Conservation (phyloP, 1,140 invertebrate species). For the Zaprionus ornatus region DNA sequence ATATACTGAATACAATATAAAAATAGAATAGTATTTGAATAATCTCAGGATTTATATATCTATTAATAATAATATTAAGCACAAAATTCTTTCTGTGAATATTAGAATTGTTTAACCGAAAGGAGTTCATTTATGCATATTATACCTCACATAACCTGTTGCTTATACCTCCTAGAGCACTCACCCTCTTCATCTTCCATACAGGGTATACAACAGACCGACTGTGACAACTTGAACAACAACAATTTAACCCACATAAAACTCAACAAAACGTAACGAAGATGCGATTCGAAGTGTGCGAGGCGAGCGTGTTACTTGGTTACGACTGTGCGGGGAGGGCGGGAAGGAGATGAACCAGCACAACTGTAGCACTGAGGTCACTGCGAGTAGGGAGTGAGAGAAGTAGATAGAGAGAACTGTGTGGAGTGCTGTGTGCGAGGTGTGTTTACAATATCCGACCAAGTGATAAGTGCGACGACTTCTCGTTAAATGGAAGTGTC, state of each 20-base stretch:
- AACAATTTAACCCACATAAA: conserved; percentile 45
- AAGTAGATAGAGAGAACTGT: neutral
- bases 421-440: neutral
- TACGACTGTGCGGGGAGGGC: neutral
- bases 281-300: conserved; percentile 32
- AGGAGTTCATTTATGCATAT: no score
- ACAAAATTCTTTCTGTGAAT: no score
- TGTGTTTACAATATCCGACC: conserved; percentile 29
- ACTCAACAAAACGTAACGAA: conserved; percentile 49
- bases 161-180: neutral
- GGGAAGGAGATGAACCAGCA: no score
- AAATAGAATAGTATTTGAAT: no score
- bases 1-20: no score
- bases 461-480: conserved; percentile 50
- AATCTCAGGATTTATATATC: no score
- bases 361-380: neutral
- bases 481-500: conserved; percentile 61
- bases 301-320: conserved; percentile 24
- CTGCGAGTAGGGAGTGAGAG: neutral
- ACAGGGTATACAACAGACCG: neutral
- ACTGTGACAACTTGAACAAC: conserved; percentile 1
- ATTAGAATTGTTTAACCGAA: no score
- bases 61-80: no score
- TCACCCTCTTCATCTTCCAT: neutral
- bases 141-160: neutral